phyloP scores from a whole-genome alignment of 2,113 vertebrate genomes.

The Pelmatolapia mariae region DNA sequence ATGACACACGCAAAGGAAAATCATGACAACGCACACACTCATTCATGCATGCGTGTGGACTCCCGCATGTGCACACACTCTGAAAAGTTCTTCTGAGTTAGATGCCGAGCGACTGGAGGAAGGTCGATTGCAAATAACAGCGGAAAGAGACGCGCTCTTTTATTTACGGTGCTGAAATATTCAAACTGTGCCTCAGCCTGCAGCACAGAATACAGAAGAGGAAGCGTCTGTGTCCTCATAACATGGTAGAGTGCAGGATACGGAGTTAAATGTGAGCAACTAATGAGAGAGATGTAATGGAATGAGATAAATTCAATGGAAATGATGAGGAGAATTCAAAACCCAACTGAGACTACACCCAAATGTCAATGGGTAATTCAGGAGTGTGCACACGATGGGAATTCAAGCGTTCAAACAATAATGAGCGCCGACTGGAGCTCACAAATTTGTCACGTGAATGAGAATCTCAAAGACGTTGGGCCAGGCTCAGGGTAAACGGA shows the following conservation, averaged over 20 bases:
- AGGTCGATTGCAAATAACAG: slow-evolving; percentile 19
- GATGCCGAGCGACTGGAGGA: background rate
- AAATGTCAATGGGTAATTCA: background rate
- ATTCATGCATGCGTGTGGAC: background rate
- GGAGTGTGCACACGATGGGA: background rate
- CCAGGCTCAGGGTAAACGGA: background rate
- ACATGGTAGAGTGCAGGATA: background rate
- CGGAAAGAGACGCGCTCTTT: background rate
- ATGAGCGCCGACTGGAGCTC: background rate
- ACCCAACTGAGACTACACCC: background rate
- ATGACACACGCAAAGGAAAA: background rate
- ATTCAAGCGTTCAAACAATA: background rate
- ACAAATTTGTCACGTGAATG: background rate
- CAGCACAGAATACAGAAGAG: background rate
- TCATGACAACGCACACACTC: background rate
- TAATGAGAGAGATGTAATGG: background rate
- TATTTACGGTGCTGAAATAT: slow-evolving; percentile 31
- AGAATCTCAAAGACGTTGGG: background rate
- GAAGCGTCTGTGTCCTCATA: background rate
- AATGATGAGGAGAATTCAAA: background rate
- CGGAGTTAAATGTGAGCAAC: background rate
- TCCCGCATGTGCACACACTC: background rate
- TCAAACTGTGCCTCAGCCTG: background rate
- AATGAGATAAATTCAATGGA: background rate
- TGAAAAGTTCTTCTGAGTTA: background rate